A percentile compares a stretch with the other conserved stretches of the same genome.
Conservation (phyloP, 2,113 vertebrate species). For the Oceanodroma tethys region DNA sequence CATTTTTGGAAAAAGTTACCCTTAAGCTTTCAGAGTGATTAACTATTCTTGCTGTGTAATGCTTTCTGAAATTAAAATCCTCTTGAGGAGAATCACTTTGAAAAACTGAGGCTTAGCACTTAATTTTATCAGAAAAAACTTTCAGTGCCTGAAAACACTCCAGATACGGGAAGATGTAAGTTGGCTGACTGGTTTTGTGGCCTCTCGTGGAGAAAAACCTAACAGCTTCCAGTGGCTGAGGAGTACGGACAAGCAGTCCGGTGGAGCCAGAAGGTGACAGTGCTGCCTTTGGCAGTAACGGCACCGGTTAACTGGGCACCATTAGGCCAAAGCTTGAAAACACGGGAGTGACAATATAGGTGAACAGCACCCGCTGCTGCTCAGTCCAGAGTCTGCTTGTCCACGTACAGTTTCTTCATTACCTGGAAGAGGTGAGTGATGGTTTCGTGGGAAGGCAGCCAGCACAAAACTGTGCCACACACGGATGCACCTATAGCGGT, state of each 20-base stretch:
- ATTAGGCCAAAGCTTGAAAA: background rate
- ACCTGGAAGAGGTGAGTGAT: background rate
- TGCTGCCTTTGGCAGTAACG: too few species aligned
- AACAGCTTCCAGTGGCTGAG: background rate
- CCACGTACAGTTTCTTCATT: background rate
- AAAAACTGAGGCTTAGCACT: background rate
- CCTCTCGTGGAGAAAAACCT: background rate
- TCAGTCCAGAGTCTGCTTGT: background rate
- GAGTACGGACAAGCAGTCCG: fast-evolving
- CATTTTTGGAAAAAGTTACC: background rate
- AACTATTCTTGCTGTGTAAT: background rate
- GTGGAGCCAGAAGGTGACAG: background rate
- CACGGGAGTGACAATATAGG: background rate
- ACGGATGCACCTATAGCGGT: too few species aligned
- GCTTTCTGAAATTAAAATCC: background rate
- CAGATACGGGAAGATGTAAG: background rate
- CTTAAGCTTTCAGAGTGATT: background rate
- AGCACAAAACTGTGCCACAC: background rate
- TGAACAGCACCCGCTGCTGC: background rate
- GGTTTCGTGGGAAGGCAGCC: background rate
- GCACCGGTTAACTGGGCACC: background rate
- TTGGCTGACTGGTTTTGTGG: background rate
- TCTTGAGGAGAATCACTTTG: background rate
- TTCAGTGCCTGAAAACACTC: background rate
- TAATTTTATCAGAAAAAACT: background rate